A percentile compares a stretch with the other conserved stretches of the same genome.
Evolutionary conservation across 2,113 vertebrate species (phyloP).

Genomic region (Poeciliopsis turrubarensis): DNA sequence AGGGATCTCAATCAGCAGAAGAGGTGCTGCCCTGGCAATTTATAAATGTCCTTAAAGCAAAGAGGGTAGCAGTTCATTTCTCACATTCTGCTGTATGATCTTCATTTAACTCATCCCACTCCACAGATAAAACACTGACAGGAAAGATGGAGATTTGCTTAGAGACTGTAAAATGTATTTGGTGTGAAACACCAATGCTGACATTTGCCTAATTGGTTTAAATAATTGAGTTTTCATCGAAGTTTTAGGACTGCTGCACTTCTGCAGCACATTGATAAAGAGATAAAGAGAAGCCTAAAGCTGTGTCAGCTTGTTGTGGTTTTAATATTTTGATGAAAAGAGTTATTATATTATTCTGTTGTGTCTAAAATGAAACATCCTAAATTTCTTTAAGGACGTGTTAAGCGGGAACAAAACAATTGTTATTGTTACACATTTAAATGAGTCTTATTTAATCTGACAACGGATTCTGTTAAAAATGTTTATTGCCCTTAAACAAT

Average conservation of each 20-base stretch:
- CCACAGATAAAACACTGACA: constrained; percentile 9
- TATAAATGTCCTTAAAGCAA: constrained; percentile 60
- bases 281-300: neutral
- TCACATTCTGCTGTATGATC: constrained; percentile 27
- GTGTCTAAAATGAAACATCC: too few relatives aligned
- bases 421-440: too few relatives aligned
- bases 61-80: constrained; percentile 41
- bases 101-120: constrained; percentile 15
- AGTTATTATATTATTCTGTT: neutral
- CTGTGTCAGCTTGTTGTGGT: neutral
- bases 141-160: neutral
- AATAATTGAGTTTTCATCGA: constrained; percentile 26
- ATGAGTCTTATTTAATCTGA: too few relatives aligned
- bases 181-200: constrained; percentile 17
- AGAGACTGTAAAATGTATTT: constrained; percentile 7
- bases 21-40: constrained; percentile 65
- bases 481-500: too few relatives aligned
- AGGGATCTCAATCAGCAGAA: constrained; percentile 64
- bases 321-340: neutral
- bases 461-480: too few relatives aligned
- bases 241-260: neutral
- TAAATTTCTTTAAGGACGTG: too few relatives aligned
- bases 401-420: too few relatives aligned
- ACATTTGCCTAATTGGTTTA: constrained; percentile 31
- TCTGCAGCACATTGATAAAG: neutral